A percentile compares a stretch with the other conserved stretches of the same genome.
Evolutionary conservation across 2,113 vertebrate genomes (phyloP).

Genomic region (Gorsachius goisagi): DNA sequence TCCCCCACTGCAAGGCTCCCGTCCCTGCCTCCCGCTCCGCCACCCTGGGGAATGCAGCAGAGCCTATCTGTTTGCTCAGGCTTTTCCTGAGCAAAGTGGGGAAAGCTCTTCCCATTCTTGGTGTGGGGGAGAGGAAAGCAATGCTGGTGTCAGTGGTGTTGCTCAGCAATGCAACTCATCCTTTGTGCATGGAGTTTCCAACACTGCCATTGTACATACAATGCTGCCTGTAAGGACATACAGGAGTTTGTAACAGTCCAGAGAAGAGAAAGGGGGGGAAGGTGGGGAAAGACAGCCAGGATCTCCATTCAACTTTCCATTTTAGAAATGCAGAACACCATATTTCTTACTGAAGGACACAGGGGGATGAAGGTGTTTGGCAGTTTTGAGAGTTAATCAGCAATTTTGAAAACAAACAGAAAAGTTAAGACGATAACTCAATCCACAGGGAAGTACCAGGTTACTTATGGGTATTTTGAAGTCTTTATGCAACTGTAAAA

Average conservation of each 20-base stretch:
- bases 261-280: neutral
- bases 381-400: neutral
- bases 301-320: neutral
- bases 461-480: neutral
- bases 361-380: neutral
- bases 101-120: neutral
- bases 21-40: neutral
- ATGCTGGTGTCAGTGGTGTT: fast-evolving
- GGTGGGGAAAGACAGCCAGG: neutral
- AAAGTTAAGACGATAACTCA: neutral
- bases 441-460: neutral
- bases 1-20: neutral
- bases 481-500: neutral
- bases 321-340: neutral
- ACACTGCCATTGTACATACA: neutral
- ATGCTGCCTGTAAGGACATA: too few relatives aligned
- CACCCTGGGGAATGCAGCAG: neutral
- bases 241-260: neutral
- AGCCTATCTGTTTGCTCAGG: neutral
- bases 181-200: neutral
- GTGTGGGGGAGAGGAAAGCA: neutral
- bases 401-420: neutral
- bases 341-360: neutral
- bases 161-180: neutral
- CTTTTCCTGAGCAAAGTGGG: neutral